phyloP scores from a whole-genome alignment of 2,888 invertebrate species.

The Uropetala carovei region DNA sequence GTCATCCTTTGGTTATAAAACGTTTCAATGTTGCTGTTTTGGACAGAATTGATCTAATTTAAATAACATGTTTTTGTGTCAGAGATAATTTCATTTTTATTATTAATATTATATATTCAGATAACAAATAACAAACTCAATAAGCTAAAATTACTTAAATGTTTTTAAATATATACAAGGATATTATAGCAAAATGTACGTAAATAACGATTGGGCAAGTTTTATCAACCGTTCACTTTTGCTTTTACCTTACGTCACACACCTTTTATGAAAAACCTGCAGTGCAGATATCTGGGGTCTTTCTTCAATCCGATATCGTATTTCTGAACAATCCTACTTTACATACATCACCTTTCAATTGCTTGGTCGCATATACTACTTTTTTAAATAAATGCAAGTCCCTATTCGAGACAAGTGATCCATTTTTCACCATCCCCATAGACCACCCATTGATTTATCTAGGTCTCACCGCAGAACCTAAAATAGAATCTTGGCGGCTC shows the following conservation, averaged over 20 bases:
- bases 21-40: no score
- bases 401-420: neutral
- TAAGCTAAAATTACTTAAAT: no score
- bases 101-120: no score
- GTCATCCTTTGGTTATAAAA: no score
- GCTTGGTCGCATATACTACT: neutral
- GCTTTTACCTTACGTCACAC: neutral
- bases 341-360: neutral
- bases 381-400: neutral
- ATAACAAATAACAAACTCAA: no score
- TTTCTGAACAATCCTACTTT: neutral
- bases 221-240: no score
- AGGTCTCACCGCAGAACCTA: neutral
- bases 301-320: neutral
- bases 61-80: no score
- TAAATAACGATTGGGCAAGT: no score
- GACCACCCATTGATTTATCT: slow-evolving; percentile 10
- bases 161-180: no score
- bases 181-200: no score
- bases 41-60: no score
- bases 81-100: no score
- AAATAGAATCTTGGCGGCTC: slow-evolving; percentile 29
- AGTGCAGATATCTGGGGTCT: neutral
- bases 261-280: neutral
- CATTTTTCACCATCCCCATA: neutral